Evolutionary conservation across 2,797 vertebrate genomes (phyloP).

Genomic region (Mustela erminea): DNA sequence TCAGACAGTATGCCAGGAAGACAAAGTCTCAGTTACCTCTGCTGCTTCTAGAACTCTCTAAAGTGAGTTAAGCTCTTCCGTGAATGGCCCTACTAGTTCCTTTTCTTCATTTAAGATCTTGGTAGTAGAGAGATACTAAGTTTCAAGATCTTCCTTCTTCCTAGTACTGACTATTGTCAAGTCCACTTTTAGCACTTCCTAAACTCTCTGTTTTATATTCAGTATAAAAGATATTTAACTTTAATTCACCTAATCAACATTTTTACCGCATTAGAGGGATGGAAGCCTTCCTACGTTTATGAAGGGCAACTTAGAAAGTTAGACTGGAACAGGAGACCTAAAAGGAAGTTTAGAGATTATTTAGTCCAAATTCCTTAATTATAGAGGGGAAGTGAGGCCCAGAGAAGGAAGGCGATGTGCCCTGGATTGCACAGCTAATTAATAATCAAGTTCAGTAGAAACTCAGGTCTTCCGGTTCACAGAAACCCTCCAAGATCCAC

Average conservation of each 20-base stretch:
- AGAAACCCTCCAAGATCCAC: background rate
- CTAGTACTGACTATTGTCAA: background rate
- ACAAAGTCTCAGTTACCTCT: background rate
- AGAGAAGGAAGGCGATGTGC: background rate
- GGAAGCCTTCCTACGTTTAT: background rate
- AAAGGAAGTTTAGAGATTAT: background rate
- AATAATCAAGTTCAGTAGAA: background rate
- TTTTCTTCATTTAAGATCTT: background rate
- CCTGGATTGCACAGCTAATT: background rate
- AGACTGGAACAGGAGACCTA: background rate
- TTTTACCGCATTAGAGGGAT: background rate
- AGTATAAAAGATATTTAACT: constrained; percentile 4
- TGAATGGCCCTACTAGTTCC: background rate
- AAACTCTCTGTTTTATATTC: background rate
- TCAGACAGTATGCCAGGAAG: background rate
- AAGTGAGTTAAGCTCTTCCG: background rate
- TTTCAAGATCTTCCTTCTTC: background rate
- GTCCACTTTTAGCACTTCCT: background rate
- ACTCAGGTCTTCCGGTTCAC: background rate
- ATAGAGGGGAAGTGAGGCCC: background rate
- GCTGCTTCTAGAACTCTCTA: background rate
- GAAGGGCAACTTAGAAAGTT: background rate
- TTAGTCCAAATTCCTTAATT: background rate
- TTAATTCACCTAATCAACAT: background rate
- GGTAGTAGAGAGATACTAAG: background rate